Conservation (phyloP, 1,140 invertebrate genomes). For the Harpegnathos saltator region DNA sequence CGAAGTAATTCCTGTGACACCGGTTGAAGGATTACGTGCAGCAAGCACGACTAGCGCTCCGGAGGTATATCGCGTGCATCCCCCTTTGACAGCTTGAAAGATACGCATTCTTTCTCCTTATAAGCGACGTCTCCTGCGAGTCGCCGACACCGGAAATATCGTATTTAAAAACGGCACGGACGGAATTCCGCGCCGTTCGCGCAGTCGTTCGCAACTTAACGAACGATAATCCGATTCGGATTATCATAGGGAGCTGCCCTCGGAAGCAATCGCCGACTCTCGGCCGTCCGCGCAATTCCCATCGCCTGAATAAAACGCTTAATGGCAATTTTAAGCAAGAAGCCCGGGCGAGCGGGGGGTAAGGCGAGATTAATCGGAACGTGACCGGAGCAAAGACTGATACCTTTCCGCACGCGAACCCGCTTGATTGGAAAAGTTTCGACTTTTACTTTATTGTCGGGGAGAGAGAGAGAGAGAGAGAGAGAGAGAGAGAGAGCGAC, state of each 20-base stretch:
- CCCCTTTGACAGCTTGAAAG: too few relatives aligned
- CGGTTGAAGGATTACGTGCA: too few relatives aligned
- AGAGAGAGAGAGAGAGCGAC: too few relatives aligned
- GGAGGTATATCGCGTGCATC: too few relatives aligned
- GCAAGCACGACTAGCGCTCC: too few relatives aligned
- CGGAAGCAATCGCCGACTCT: neutral
- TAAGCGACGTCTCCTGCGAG: too few relatives aligned
- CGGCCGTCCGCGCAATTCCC: slow-evolving; percentile 8
- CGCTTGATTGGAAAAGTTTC: slow-evolving; percentile 82
- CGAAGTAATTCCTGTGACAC: neutral
- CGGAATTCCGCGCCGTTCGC: neutral
- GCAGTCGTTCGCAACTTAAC: neutral
- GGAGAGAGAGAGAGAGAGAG: too few relatives aligned
- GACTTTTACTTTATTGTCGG: slow-evolving; percentile 69
- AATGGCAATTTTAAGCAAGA: slow-evolving; percentile 59
- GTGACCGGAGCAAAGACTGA: slow-evolving; percentile 70
- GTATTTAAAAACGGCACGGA: too few relatives aligned
- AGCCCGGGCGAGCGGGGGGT: neutral
- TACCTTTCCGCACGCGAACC: slow-evolving; percentile 77
- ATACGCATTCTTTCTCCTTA: too few relatives aligned
- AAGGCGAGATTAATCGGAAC: slow-evolving; percentile 75
- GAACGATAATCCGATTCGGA: neutral
- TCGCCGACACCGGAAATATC: too few relatives aligned
- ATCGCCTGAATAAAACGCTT: slow-evolving; percentile 57
- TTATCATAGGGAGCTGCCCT: neutral